phyloP scores from a whole-genome alignment of 2,113 vertebrate species.

The Channa maculata region DNA sequence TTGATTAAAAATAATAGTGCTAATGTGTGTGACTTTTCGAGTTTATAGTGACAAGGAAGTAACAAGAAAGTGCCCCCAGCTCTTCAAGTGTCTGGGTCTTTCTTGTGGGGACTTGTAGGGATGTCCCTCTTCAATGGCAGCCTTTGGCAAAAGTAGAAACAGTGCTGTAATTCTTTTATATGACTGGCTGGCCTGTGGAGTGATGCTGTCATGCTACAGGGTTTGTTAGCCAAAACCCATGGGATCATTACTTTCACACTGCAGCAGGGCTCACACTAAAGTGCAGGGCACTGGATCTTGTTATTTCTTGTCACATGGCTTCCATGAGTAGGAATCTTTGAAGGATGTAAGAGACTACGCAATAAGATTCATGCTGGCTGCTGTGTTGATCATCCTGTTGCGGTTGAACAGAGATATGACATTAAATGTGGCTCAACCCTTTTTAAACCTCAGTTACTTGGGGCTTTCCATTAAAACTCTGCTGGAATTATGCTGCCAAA shows the following conservation, averaged over 20 bases:
- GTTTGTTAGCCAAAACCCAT: slow-evolving; percentile 58
- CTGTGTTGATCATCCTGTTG: slow-evolving; percentile 45
- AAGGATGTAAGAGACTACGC: slow-evolving; percentile 70
- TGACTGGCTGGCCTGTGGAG: slow-evolving; percentile 40
- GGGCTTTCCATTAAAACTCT: background rate
- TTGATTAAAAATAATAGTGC: background rate
- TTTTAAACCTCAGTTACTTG: slow-evolving; percentile 17
- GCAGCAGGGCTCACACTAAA: slow-evolving; percentile 37
- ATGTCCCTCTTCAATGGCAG: slow-evolving; percentile 17
- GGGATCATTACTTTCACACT: slow-evolving; percentile 67
- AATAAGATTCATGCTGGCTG: slow-evolving; percentile 54
- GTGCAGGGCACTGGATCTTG: slow-evolving; percentile 60
- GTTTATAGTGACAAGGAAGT: too few species aligned
- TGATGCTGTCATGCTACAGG: slow-evolving; percentile 51
- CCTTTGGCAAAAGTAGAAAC: slow-evolving; percentile 23
- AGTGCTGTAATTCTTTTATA: slow-evolving; percentile 37
- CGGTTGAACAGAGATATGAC: slow-evolving; percentile 36
- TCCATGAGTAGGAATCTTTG: slow-evolving; percentile 52
- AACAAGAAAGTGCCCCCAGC: background rate
- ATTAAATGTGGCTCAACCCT: slow-evolving; percentile 31
- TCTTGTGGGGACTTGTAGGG: background rate
- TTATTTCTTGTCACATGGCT: slow-evolving; percentile 67
- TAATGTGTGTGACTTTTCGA: too few species aligned
- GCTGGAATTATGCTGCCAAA: background rate
- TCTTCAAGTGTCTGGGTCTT: background rate